A percentile compares a stretch with the other conserved stretches of the same genome.
phyloP scores from a whole-genome alignment of 2,888 invertebrate genomes.

The Eudasyphora cyanicolor region DNA sequence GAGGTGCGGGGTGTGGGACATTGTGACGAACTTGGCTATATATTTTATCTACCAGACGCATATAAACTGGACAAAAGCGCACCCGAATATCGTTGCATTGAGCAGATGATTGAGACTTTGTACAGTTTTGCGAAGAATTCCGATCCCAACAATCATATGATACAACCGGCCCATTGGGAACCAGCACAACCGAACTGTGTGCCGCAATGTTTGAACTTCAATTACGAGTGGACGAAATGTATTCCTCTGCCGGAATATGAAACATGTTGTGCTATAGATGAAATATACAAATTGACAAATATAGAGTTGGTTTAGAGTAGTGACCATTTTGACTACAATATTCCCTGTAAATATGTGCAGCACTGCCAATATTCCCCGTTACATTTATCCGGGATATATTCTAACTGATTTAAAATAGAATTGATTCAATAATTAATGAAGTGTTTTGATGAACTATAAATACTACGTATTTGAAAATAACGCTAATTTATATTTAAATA shows the following conservation, averaged over 20 bases:
- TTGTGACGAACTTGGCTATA: slow-evolving; percentile 76
- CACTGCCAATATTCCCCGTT: too few species aligned
- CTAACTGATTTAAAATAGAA: neutral
- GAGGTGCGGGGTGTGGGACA: slow-evolving; percentile 74
- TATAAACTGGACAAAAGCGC: slow-evolving; percentile 68
- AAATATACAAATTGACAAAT: slow-evolving; percentile 39
- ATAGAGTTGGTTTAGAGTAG: slow-evolving; percentile 63
- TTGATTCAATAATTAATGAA: too few species aligned
- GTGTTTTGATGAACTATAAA: too few species aligned
- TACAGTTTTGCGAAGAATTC: slow-evolving; percentile 75
- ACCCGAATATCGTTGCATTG: slow-evolving; percentile 73
- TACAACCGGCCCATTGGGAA: slow-evolving; percentile 69
- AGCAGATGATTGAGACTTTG: slow-evolving; percentile 75
- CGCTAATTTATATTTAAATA: too few species aligned
- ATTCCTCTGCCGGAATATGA: slow-evolving; percentile 74
- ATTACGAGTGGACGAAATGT: slow-evolving; percentile 69
- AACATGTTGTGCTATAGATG: slow-evolving; percentile 50
- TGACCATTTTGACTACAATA: neutral
- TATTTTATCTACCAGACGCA: slow-evolving; percentile 74
- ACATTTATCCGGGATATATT: too few species aligned
- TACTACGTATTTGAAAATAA: too few species aligned
- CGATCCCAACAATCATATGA: slow-evolving; percentile 73
- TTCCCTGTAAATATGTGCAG: too few species aligned
- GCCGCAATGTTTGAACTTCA: slow-evolving; percentile 73
- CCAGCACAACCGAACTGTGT: slow-evolving; percentile 56